Evolutionary conservation across 2,888 invertebrate genomes (phyloP), one percentile per base, ranked within the genome.

Genomic region (Diplolepis rosae): DNA sequence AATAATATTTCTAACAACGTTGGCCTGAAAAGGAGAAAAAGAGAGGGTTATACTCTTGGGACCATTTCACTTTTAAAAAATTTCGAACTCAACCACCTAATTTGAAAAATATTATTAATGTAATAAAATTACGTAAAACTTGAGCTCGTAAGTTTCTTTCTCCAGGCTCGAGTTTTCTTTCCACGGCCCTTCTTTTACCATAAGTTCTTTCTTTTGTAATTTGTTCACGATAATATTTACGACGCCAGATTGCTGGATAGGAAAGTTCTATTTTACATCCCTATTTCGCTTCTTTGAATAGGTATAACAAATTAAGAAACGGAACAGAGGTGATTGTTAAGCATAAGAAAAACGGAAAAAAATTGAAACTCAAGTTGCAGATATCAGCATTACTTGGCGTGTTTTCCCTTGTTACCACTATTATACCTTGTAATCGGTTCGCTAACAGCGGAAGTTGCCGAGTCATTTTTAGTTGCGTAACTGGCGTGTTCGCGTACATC

Each of bases 381-480:
- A 6, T 45, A 45, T 22, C 18, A 45, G 39, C 13, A 39, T 22
- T 24, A 24, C 13, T 61, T 61, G 18, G 61, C 39, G 35, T 39
- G 35, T 54, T 54, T 18, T 32, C 32, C 22, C 39, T 61, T 61
- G 56, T 39, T 61, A 39, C 13, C 39, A 13, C 22, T 27, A 24
- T 22, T 39, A 39, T 32, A 22, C 22, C 24, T 24, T 61, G 7
- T 39, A 56, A 56, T 61, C 39, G 61, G 35, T 56, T 32, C 56
- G 2, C n/a, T 39, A 61, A 61, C 6, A 61, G 35, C 18, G 61
- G 61, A 61, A 61, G 61, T 39, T 61, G 61, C 35, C 39, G 61
- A 61, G 61, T 61, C 61, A 22, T 61, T 61, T 61, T 61, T 61
- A 61, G 61, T 24, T 61, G 24, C n/a, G 39, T 61, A 61, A 61